phyloP scores from a whole-genome alignment of 2,797 vertebrate species.

The Chelidonichthys spinosus region DNA sequence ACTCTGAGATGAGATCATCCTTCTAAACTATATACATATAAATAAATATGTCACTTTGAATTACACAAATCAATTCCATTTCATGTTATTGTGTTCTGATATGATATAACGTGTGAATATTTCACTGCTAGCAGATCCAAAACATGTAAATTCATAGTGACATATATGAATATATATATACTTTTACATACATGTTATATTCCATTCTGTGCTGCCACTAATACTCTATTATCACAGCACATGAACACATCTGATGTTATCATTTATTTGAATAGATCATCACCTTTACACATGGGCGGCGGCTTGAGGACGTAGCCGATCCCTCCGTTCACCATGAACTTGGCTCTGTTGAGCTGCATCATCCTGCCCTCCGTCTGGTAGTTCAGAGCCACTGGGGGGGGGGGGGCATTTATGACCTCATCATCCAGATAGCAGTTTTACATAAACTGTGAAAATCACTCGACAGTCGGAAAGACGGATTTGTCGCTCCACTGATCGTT shows the following conservation, averaged over 20 bases:
- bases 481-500: not conserved
- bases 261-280: not conserved
- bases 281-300: conserved; percentile 97
- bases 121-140: not conserved
- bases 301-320: conserved; percentile 97
- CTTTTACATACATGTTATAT: not conserved
- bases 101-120: not conserved
- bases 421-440: not conserved
- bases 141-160: not conserved
- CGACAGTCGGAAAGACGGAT: not conserved
- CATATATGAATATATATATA: not conserved
- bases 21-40: not conserved
- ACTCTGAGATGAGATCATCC: not conserved
- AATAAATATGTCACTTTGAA: not conserved
- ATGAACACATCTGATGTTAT: not conserved
- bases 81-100: too few species aligned
- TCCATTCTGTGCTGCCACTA: not conserved
- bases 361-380: conserved; percentile 98
- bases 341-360: conserved; percentile 98
- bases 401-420: not conserved
- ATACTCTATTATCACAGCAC: not conserved
- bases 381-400: conserved; percentile 93
- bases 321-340: conserved; percentile 96
- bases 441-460: not conserved
- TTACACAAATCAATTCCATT: too few species aligned